Conservation (phyloP, 2,797 vertebrate species). For the Eutrigla gurnardus region DNA sequence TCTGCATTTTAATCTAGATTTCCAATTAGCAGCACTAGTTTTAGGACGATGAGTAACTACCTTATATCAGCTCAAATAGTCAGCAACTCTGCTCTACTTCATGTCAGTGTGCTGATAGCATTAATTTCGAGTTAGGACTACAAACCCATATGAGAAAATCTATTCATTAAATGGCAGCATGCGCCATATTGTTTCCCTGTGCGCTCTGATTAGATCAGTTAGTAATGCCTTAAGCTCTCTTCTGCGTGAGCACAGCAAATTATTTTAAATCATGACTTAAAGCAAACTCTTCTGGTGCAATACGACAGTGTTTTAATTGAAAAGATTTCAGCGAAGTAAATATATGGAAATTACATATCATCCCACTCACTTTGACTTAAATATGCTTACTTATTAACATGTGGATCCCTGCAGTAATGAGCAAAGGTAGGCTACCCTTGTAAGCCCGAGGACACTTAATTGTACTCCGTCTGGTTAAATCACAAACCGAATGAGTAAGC, state of each 20-base stretch:
- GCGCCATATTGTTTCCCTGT: not conserved
- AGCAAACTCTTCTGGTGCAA: conserved; percentile 14
- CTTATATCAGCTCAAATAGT: conserved; percentile 11
- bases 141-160: not conserved
- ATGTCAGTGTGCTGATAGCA: not conserved
- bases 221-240: not conserved
- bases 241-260: not conserved
- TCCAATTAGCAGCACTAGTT: no score
- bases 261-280: conserved; percentile 18
- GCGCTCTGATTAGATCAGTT: conserved; percentile 17
- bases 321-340: not conserved
- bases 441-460: not conserved
- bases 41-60: not conserved
- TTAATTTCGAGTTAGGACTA: not conserved
- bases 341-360: not conserved
- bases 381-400: conserved; percentile 8
- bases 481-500: not conserved
- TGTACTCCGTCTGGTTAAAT: not conserved
- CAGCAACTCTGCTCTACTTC: not conserved
- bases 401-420: not conserved
- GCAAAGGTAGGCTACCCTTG: not conserved
- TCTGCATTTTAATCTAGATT: no score
- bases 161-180: conserved; percentile 3
- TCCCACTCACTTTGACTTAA: not conserved
- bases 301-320: not conserved